Evolutionary conservation across 2,113 vertebrate genomes (phyloP).

Genomic region (Malaclemys terrapin): DNA sequence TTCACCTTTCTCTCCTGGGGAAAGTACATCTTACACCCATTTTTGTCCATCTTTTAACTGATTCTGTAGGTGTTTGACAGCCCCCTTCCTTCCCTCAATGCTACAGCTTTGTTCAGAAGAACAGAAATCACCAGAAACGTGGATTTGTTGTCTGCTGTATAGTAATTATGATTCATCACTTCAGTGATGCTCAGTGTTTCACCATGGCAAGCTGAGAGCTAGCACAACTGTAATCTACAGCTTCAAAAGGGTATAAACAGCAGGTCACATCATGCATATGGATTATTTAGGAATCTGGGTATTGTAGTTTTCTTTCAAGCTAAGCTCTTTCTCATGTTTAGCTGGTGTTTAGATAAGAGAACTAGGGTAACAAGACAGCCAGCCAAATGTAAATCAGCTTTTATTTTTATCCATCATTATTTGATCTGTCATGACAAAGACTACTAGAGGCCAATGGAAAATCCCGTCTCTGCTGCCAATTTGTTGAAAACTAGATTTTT

Average conservation of each 20-base stretch:
- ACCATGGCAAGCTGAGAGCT: not conserved
- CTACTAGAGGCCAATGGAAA: not conserved
- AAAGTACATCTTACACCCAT: not conserved
- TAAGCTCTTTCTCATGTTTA: not conserved
- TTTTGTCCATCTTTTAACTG: not conserved
- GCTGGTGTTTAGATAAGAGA: not conserved
- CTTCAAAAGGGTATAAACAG: not conserved
- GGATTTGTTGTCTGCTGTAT: not conserved
- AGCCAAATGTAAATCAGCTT: not conserved
- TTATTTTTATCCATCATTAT: not conserved
- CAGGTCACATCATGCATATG: not conserved
- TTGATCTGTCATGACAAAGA: not conserved
- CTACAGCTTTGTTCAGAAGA: not conserved
- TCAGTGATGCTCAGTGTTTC: not conserved
- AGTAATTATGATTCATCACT: not conserved
- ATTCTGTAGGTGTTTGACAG: not conserved
- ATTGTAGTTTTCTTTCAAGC: not conserved
- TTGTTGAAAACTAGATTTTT: not conserved
- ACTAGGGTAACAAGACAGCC: not conserved
- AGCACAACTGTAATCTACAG: not conserved
- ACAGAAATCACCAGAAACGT: not conserved
- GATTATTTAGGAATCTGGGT: conserved; percentile 16
- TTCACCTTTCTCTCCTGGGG: not conserved
- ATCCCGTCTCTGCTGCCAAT: not conserved
- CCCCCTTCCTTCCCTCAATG: not conserved